Conservation (phyloP, 2,113 vertebrate genomes). For the Mugil cephalus region DNA sequence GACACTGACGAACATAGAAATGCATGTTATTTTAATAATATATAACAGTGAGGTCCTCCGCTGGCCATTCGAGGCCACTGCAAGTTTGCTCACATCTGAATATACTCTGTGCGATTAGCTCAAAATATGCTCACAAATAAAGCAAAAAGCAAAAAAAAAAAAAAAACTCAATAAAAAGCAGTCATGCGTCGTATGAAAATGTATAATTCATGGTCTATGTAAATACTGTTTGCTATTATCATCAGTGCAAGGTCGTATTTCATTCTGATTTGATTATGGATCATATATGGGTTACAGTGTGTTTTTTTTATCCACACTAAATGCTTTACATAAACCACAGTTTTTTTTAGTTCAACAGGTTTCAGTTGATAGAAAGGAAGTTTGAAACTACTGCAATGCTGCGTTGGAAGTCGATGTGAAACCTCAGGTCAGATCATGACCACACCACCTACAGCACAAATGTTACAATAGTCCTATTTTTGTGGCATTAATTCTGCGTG, state of each 20-base stretch:
- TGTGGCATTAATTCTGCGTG: neutral
- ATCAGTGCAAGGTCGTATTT: neutral
- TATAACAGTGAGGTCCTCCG: slow-evolving; percentile 26
- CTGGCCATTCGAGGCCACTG: slow-evolving; percentile 20
- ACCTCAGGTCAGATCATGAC: neutral
- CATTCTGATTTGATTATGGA: neutral
- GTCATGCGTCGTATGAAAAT: no score
- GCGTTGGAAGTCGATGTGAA: neutral
- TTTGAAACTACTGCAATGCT: neutral
- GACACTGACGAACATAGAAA: neutral
- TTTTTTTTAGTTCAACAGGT: slow-evolving; percentile 11
- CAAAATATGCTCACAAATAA: no score
- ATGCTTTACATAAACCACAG: slow-evolving; percentile 22
- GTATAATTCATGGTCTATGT: no score
- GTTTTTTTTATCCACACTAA: neutral
- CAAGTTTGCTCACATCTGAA: neutral
- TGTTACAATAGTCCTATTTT: neutral
- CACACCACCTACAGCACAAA: slow-evolving; percentile 5
- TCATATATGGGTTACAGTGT: neutral
- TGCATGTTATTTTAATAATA: neutral
- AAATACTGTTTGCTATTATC: no score
- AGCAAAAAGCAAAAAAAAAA: no score
- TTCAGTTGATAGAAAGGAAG: slow-evolving; percentile 48
- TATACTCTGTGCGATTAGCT: neutral
- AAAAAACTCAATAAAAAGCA: no score